Base-by-base conservation (phyloP, 2,113 vertebrate species). In the Cisticola juncidis region DNA sequence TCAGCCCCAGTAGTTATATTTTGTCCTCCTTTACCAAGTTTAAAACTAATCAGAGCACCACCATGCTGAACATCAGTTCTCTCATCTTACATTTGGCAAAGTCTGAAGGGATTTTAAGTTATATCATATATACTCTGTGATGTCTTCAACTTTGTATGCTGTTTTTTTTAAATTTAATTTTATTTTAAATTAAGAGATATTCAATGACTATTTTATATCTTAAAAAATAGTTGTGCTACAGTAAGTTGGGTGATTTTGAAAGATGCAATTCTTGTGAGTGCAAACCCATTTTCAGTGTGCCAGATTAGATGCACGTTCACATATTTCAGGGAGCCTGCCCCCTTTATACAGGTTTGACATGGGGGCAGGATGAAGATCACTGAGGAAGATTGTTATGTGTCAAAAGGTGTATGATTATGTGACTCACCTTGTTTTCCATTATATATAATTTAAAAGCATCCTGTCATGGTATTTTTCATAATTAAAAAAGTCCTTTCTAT, bases 381-480 rank as follows among this genome's bases (percentile, higher is more conserved):
- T 89, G 80, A 95, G 95, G 96, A 94, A 95, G 96, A 96, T 95
- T 92, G 95, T 91, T 95, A 95, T 79, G 78, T 97, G 97, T 97
- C 97, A 97, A 96, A 95, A 89, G 61, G 53, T 83, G 83, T 96
- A 79, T 97, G 96, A 97, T 97, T 97, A 97, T 70, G 88, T 97
- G 96, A 97, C 88, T 97, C 96, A 97, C 57, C 90, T 96, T 97
- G 90, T 97, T 97, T 97, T 97, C 88, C 94, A 96, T 97, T 89
- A 93, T 94, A 90, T 95, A 92, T 97, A 95, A 97, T 97, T 97
- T 97, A 92, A 97, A 95, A 97, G 83, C 94, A 81, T 92, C 73
- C 95, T 97, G 96, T 95, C 96, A 97, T 3, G 78, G 95, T 96
- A 96, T 96, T 97, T 96, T 96, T 97, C 81, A 96, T 96, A 97